These are phyloP conservation scores for Drosophila pruinosa DNA, from an alignment of 1,140 invertebrate species.

Conservation along the genomic window DNA sequence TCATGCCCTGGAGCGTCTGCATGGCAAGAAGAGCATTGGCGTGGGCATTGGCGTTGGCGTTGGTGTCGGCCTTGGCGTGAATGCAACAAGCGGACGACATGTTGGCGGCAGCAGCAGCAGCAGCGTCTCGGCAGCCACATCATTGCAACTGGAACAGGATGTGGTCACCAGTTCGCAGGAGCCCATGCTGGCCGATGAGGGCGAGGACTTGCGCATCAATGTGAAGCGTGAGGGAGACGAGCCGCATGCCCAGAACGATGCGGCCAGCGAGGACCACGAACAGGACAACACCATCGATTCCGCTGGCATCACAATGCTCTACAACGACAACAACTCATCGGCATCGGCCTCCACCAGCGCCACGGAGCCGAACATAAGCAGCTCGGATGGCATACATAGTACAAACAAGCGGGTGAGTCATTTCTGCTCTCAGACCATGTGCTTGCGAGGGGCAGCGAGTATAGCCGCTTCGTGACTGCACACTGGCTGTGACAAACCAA, in stretches of 20 bases:
- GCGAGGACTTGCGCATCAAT: slow-evolving; percentile 75
- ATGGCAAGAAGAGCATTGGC: slow-evolving; percentile 84
- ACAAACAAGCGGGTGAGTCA: slow-evolving; percentile 82
- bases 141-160: slow-evolving; percentile 83
- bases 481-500: no score
- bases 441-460: no score
- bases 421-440: no score
- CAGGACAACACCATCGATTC: slow-evolving; percentile 89
- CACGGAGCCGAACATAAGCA: slow-evolving; percentile 76
- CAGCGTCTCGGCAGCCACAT: neutral
- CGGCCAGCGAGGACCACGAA: slow-evolving; percentile 83
- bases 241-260: neutral
- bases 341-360: slow-evolving; percentile 70
- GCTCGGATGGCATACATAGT: slow-evolving; percentile 82
- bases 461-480: no score
- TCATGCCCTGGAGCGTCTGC: slow-evolving; percentile 91
- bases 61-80: slow-evolving; percentile 2
- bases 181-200: slow-evolving; percentile 83
- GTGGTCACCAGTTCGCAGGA: slow-evolving; percentile 90
- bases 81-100: neutral
- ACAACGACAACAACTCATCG: slow-evolving; percentile 70
- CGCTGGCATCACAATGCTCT: slow-evolving; percentile 73
- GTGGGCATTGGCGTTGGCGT: slow-evolving; percentile 27
- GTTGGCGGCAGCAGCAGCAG: slow-evolving; percentile 27
- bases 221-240: slow-evolving; percentile 66